Percentiles rank a stretch among this genome's conserved stretches.
phyloP scores from a whole-genome alignment of 2,888 invertebrate genomes.

The Ennomos erosarius region DNA sequence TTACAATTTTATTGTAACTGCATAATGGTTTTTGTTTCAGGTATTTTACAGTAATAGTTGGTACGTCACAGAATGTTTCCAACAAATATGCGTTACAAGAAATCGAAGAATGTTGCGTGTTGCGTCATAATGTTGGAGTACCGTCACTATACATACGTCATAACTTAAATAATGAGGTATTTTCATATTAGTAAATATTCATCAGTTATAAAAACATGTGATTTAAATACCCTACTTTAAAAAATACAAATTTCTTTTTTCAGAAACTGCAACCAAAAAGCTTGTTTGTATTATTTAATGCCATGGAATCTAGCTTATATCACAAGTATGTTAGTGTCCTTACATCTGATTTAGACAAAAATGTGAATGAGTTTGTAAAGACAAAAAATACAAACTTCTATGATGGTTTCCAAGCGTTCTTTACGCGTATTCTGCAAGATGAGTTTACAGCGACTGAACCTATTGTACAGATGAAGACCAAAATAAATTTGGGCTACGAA shows the following conservation, averaged over 20 bases:
- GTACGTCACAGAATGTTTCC: constrained; percentile 1
- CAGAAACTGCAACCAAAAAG: constrained; percentile 7
- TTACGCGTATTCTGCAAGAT: constrained; percentile 18
- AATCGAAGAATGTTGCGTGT: constrained; percentile 26
- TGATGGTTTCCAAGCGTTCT: constrained; percentile 24
- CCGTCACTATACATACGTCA: constrained; percentile 24
- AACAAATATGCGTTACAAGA: constrained; percentile 3
- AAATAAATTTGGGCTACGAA: not conserved
- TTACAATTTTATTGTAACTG: not conserved
- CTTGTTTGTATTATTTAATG: constrained; percentile 12
- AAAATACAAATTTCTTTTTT: not conserved
- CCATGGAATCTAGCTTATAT: constrained; percentile 23
- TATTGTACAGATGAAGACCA: constrained; percentile 24
- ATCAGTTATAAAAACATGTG: not conserved
- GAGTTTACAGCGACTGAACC: constrained; percentile 26
- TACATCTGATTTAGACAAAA: constrained; percentile 1
- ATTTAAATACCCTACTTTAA: too few species aligned
- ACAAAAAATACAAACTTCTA: constrained; percentile 6
- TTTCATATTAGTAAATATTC: too few species aligned
- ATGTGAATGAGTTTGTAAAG: not conserved
- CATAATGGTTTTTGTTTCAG: constrained; percentile 20
- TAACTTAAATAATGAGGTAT: constrained; percentile 14
- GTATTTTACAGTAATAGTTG: constrained; percentile 26
- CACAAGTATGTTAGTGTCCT: constrained; percentile 24
- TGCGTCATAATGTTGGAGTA: constrained; percentile 17